Evolutionary conservation across 2,888 invertebrate genomes (phyloP), one percentile per base, ranked within the genome.

Genomic region (Troides oblongomaculatus): DNA sequence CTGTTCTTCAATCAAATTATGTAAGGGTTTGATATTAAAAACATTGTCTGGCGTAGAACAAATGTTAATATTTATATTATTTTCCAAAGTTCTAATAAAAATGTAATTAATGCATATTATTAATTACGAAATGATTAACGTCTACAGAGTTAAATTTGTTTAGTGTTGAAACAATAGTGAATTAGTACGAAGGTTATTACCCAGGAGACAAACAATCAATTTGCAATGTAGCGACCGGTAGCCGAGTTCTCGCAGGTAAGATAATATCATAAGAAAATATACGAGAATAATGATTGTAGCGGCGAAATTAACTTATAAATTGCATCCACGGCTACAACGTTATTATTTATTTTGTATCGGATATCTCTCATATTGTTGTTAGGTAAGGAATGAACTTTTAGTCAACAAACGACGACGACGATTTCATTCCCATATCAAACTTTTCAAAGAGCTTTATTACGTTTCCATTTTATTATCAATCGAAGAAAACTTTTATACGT

Each of bases 241-340:
- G 70, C 62, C 39, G 58, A 57, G 57, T 69, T 53, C 62, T 43
- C 50, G 64, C 39, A 23, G 36, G 25, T 46, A n/a, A 25, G 70
- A 70, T 70, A 70, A n/a, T 53, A 66, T 70, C 66, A 53, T 53
- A 70, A 70, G 58, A 59, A 58, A 66, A 66, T 70, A 65, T 63
- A 70, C 53, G 59, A 66, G 66, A 70, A 70, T 66, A 70, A 70
- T 70, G 66, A 70, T 59, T 62, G 66, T 62, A 62, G 58, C 46
- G 43, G 67, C 62, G 36, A 66, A 70, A 66, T 70, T 63, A 66
- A 70, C 66, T 66, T 70, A 70, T 70, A 70, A 70, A 70, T 66
- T 63, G 66, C 62, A 39, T 18, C 59, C 17, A 10, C 30, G 50
- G 8, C 58, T 62, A 36, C 62, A 66, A 70, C 59, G 25, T 39